Evolutionary conservation across 2,113 vertebrate genomes (phyloP), one percentile per base, ranked within the genome.

Genomic region (Daubentonia madagascariensis): DNA sequence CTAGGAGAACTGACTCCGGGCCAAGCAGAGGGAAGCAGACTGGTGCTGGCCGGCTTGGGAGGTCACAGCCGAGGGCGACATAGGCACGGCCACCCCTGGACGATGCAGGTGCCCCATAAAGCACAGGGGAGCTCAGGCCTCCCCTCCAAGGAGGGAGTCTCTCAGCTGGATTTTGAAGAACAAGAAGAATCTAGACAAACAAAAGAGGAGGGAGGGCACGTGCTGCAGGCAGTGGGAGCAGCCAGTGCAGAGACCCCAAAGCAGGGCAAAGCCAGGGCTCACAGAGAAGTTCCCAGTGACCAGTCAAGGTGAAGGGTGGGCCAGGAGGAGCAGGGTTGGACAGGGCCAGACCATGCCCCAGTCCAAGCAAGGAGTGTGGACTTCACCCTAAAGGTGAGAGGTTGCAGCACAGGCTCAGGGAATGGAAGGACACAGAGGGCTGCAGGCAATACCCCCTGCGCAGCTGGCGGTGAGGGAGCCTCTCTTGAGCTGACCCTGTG

Each of bases 191-290:
- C 2, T 16, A 87, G 52, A 63, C 20, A n/a, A 80, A 9, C 28
- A 54, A 16, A 48, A 17, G 0, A n/a, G 54, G 16, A 32, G 40
- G 13, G 22, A 12, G 16, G 48, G 10, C 0, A 23, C 23, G 28
- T 2, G 40, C 52, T 2, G 2, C 11, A 37, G 2, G 37, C 0
- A 1, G 22, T 16, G n/a, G 54, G 45, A 43, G 18, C 12, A 32
- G 67, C 40, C 37, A 23, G 48, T 1, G 1, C 22, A 30, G 63
- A n/a, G 45, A 22, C 30, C 18, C 75, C 32, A 0, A 1, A 32
- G 14, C 8, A 3, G 7, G 14, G 40, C 57, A 65, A 30, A 30
- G 12, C 37, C 13, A 0, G 48, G 28, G 78, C 59, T 25, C 57
- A 70, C 50, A 7, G 59, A 25, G 30, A 17, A 1, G 32, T 30